Evolutionary conservation across 2,888 invertebrate species (phyloP), one percentile per base, ranked within the genome.

Genomic region (Dasysyrphus tricinctus): DNA sequence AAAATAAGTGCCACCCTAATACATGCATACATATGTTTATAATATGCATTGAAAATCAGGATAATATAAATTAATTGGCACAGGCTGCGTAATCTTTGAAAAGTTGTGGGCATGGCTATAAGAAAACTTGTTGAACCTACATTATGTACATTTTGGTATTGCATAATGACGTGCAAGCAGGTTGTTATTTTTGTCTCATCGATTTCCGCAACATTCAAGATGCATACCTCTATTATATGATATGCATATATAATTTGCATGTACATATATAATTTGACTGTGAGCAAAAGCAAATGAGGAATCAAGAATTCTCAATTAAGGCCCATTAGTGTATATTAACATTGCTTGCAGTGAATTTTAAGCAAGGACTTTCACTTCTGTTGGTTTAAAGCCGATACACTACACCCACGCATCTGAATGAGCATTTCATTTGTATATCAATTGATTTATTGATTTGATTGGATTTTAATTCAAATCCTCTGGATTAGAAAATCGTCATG

Each of bases 171-270:
- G 9, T 65, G 47, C 11, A 65, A 9, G 39, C 59, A 24, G 24
- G 39, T 61, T 19, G 39, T 61, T 39, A 9, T 24, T 14, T 44
- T 44, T 44, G 7, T 44, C 29, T 44, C 29, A 24, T 39, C 11
- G 11, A 54, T 39, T 54, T 70, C 54, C 69, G n/a, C 16, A 70
- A 70, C 54, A 70, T 19, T 8, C 19, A 70, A 51, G 54, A n/a
- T 47, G n/a, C 14, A 42, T 19, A n/a, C 5, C 5, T n/a, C n/a
- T 56, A 56, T 32, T n/a, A n/a, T 34, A 24, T 24, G 24, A 24
- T 24, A 3, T 32, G 5, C 32, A 6, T 32, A 16, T 54, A 29
- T 14, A 54, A 14, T 29, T 54, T 54, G 29, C n/a, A n/a, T n/a
- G 24, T 32, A 32, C 32, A 6, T 32, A 16, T 54, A 29, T 7